Base-by-base conservation (phyloP, 2,113 vertebrate genomes). In the Cnemophilus loriae region DNA sequence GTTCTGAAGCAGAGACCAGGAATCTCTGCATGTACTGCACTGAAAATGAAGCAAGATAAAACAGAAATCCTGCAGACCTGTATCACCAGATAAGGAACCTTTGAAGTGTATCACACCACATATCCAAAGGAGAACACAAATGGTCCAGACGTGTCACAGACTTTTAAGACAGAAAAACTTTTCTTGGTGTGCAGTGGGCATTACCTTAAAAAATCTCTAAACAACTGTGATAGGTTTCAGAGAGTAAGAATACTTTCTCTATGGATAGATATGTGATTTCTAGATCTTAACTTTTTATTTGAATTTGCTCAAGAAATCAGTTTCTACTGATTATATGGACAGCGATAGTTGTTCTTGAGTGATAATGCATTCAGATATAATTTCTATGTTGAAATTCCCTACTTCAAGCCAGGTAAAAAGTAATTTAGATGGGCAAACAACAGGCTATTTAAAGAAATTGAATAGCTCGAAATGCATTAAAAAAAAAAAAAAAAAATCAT, bases 381-480 rank as follows among this genome's bases (percentile, higher is more conserved):
- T 87, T 90, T 74, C 59, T 16, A 22, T 27, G 26, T 41, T 69
- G 57, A 87, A 91, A 92, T 89, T 87, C 50, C 37, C 52, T 46
- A 69, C 32, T 91, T 87, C 53, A 69, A 49, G 32, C 19, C 52
- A 84, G 32, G 19, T 16, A 75, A 67, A 84, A 95, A 63, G 11
- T 79, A 78, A 92, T 85, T 94, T 84, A 89, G n/a, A 82, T 74
- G 50, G 39, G 37, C 17, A 95, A 93, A 95, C 63, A 93, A 50
- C 35, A 77, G 11, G 7, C 26, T 71, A 69, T 89, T 94, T 87
- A 84, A 88, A 52, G 44, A 87, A 76, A 75, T 0, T 16, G 2
- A 77, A 64, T 32, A 59, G n/a, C 37, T 90, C 9, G 9, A 78
- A 83, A 75, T 23, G 15, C n/a, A n/a, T n/a, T n/a, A 23, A 53